Base-by-base conservation (phyloP, 2,797 vertebrate species). In the Apodemus agrarius region DNA sequence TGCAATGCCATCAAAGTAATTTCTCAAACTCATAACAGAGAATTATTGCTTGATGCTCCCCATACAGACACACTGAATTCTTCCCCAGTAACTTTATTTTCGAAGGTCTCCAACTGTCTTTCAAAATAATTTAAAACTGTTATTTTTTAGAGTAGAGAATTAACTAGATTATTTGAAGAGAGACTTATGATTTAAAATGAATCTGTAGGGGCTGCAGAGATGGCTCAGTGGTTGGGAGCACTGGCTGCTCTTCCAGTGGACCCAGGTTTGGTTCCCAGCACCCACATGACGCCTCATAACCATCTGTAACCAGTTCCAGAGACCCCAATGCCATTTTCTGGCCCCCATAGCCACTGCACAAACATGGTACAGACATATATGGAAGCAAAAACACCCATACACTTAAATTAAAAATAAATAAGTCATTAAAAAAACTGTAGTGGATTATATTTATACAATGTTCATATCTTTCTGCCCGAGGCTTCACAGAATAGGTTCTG, bases 111-210 rank as follows among this genome's bases (percentile, higher is more conserved):
- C 22, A 34, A 69, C 3, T 52, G 10, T n/a, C 14, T 92, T 61
- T 84, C 24, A 21, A 93, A 95, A 90, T 24, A 13, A 16, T 54
- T 93, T 72, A 40, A 63, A 88, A 75, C 49, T 86, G 63, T 29
- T 21, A 19, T 76, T 79, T 90, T 43, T 96, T 57, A 93, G 10
- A 65, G 61, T 46, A 95, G 29, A 95, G 93, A 92, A 34, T 82
- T 74, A 63, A 82, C 22, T 72, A 86, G 31, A 95, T 40, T 88
- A 92, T 31, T 26, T 79, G 59, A 92, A 89, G 74, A 34, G 14
- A 93, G 21, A 78, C 13, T 82, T 59, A 81, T 3, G 2, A 26
- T 11, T 94, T 19, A 80, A 83, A 97, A 85, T 49, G 85, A 80
- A 87, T 16, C 0, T 63, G 2, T 29, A 76, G 75, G 21, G 24